Conservation (phyloP, 2,888 invertebrate genomes). For the Andrena flavipes region DNA sequence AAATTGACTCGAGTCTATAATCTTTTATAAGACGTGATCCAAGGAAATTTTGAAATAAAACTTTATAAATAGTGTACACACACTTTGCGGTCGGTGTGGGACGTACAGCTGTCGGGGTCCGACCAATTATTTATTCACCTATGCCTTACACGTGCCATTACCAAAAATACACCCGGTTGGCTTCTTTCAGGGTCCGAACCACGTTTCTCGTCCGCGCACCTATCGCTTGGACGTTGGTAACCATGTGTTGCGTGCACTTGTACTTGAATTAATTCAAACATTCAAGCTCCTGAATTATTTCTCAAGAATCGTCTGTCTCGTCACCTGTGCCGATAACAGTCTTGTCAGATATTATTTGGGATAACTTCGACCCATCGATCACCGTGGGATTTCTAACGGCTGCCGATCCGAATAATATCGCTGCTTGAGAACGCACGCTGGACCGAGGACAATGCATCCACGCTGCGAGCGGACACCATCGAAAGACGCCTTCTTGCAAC, state of each 20-base stretch:
- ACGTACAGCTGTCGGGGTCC: slow-evolving; percentile 54
- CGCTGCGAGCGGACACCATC: neutral
- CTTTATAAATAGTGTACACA: slow-evolving; percentile 73
- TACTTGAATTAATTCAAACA: slow-evolving; percentile 47
- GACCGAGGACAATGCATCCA: neutral
- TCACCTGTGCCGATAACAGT: too few species aligned
- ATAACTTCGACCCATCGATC: neutral
- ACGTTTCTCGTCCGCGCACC: slow-evolving; percentile 26
- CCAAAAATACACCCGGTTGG: slow-evolving; percentile 75
- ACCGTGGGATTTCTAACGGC: neutral
- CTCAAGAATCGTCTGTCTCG: neutral
- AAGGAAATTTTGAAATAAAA: slow-evolving; percentile 51
- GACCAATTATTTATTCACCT: slow-evolving; percentile 77
- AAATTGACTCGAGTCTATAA: slow-evolving; percentile 14
- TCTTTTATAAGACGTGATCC: slow-evolving; percentile 28
- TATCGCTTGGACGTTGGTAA: slow-evolving; percentile 31
- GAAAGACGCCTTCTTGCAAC: neutral
- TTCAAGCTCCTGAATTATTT: neutral
- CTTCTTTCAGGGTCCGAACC: slow-evolving; percentile 61
- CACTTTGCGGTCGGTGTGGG: slow-evolving; percentile 49
- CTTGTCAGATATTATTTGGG: too few species aligned
- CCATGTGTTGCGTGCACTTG: slow-evolving; percentile 39
- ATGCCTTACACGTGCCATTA: slow-evolving; percentile 75
- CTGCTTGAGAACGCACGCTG: neutral
- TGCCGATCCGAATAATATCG: neutral